phyloP scores from a whole-genome alignment of 2,888 invertebrate genomes.

The Lepidocyrtoides sp. region DNA sequence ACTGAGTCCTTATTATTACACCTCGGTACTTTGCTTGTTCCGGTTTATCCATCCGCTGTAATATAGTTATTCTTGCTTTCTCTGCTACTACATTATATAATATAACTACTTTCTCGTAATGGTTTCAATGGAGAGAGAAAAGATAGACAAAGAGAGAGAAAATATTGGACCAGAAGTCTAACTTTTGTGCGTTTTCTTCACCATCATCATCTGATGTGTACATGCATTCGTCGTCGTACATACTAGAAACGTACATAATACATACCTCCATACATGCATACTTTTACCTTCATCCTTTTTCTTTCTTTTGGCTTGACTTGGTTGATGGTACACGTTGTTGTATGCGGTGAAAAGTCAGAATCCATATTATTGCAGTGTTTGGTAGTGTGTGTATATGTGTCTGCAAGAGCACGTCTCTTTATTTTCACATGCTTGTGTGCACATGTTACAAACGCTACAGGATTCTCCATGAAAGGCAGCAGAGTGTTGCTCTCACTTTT shows the following conservation, averaged over 20 bases:
- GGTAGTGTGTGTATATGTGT: constrained; percentile 31
- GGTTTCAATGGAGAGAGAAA: neutral
- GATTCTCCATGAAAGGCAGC: constrained; percentile 46
- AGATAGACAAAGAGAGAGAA: constrained; percentile 22
- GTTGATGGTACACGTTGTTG: constrained; percentile 43
- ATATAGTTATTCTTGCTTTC: neutral
- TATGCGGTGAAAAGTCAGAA: constrained; percentile 53
- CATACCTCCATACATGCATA: neutral
- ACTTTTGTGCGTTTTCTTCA: constrained; percentile 30
- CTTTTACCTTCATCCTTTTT: neutral
- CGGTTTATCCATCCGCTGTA: too few relatives aligned
- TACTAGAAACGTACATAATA: too few relatives aligned
- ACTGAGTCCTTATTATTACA: too few relatives aligned
- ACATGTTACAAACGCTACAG: constrained; percentile 68
- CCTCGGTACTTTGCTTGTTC: too few relatives aligned
- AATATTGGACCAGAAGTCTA: constrained; percentile 53
- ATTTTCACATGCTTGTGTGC: constrained; percentile 69
- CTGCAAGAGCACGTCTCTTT: constrained; percentile 58
- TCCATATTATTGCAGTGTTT: constrained; percentile 20
- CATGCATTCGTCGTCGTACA: too few relatives aligned
- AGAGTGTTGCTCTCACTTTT: constrained; percentile 54
- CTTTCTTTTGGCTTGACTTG: constrained; percentile 16
- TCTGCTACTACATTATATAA: constrained; percentile 5
- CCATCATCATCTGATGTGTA: constrained; percentile 51
- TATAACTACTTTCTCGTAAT: neutral